A percentile compares a stretch with the other conserved stretches of the same genome.
phyloP scores from a whole-genome alignment of 2,113 vertebrate species.

The Brachyhypopomus occidentalis region DNA sequence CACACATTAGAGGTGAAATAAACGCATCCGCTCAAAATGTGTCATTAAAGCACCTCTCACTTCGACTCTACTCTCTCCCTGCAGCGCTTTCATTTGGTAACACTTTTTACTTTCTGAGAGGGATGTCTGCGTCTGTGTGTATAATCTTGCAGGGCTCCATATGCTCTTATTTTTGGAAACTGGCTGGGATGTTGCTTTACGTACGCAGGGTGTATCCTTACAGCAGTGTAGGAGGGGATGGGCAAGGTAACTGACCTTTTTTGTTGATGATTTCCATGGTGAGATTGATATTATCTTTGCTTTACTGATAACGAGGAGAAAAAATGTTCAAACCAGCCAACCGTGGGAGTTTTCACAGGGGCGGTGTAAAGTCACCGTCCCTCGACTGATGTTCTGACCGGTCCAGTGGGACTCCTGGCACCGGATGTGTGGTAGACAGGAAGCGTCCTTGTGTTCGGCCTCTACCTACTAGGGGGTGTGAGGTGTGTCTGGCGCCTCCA shows the following conservation, averaged over 20 bases:
- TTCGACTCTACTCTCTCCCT: background rate
- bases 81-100: background rate
- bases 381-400: background rate
- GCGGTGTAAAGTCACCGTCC: background rate
- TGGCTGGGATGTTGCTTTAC: background rate
- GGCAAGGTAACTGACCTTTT: background rate
- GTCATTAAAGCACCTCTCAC: constrained; percentile 14
- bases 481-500: background rate
- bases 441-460: background rate
- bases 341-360: background rate
- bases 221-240: background rate
- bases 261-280: background rate
- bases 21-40: constrained; percentile 37
- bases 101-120: background rate
- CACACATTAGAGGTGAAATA: constrained; percentile 40
- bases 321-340: background rate
- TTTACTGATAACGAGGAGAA: background rate
- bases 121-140: background rate
- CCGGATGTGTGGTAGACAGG: background rate
- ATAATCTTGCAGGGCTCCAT: constrained; percentile 2
- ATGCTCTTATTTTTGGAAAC: background rate
- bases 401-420: background rate
- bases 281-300: background rate
- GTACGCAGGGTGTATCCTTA: background rate
- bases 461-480: background rate